Evolutionary conservation across 2,888 invertebrate species (phyloP), one percentile per base, ranked within the genome.

Genomic region (Tinea trinotella): DNA sequence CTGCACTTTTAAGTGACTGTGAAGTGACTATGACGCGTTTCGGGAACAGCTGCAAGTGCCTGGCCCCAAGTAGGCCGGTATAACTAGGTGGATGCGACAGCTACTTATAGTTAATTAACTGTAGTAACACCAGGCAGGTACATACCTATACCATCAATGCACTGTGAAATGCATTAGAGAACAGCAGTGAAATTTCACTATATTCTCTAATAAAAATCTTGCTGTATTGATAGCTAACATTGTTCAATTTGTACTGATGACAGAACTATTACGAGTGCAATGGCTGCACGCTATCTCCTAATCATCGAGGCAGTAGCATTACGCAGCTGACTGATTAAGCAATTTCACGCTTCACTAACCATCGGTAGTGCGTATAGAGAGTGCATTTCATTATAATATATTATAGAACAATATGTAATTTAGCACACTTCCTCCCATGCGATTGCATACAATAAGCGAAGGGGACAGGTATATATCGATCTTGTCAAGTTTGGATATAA

Each of bases 311-410:
- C 63, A 65, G 56, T 53, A 46, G 66, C 66, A 72, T 76, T 77
- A 71, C 71, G 80, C 82, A 81, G 77, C 68, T 71, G 76, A 77
- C 63, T 81, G 84, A 80, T 80, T 82, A 76, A 76, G 76, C 84
- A 81, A 84, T 85, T 84, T 76, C 68, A 63, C 75, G 82, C 74
- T 72, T 68, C 75, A 77, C 61, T 72, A 71, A 67, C 64, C 71
- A 59, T 60, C 64, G 62, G 64, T 70, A 69, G 64, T 68, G 56
- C 70, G 64, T 67, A 65, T 64, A 67, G 67, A 12, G 30, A 67
- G 73, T 69, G 71, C 72, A 74, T 80, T 80, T 83, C 72, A 82
- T 84, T 82, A 81, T 66, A 76, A 80, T 78, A 73, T 69, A 76
- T 72, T 70, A 72, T 61, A 61, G 68, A 66, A 76, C 74, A 75